Evolutionary conservation across 2,888 invertebrate genomes (phyloP).

Genomic region (Drosophila peninsularis): DNA sequence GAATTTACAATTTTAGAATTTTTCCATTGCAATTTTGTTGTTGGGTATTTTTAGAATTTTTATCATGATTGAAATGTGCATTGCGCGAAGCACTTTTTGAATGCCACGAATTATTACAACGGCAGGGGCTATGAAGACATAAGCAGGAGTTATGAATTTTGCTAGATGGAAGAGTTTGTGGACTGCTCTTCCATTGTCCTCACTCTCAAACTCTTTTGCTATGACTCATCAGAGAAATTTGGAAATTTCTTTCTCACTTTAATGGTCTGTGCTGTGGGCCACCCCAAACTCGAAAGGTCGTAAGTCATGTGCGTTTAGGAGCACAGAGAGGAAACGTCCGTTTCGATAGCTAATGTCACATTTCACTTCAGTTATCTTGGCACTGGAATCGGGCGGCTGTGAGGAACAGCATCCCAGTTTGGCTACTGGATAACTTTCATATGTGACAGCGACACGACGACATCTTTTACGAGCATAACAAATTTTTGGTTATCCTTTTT

Average conservation of each 20-base stretch:
- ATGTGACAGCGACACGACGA: constrained; percentile 23
- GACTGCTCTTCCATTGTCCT: no score
- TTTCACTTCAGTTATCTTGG: constrained; percentile 32
- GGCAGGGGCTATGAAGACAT: neutral
- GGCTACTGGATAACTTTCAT: constrained; percentile 34
- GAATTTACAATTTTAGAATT: constrained; percentile 74
- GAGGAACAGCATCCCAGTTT: constrained; percentile 22
- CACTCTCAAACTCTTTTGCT: no score
- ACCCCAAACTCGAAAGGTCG: constrained; percentile 12
- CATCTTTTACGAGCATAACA: constrained; percentile 64
- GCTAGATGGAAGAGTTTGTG: neutral
- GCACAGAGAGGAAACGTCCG: constrained; percentile 10
- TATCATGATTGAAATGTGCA: constrained; percentile 77
- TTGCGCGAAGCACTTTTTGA: constrained; percentile 42
- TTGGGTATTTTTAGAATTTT: constrained; percentile 64
- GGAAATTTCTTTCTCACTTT: neutral
- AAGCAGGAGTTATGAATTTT: neutral
- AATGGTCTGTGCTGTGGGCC: constrained; percentile 26
- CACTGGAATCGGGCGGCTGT: constrained; percentile 22
- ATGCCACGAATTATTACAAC: constrained; percentile 37
- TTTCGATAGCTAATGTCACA: constrained; percentile 12
- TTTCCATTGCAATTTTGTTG: constrained; percentile 49
- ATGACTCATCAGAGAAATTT: constrained; percentile 10
- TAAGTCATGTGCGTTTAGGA: constrained; percentile 28
- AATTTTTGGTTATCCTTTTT: constrained; percentile 27